phyloP scores from a whole-genome alignment of 2,113 vertebrate species.

The Marmota flaviventris region DNA sequence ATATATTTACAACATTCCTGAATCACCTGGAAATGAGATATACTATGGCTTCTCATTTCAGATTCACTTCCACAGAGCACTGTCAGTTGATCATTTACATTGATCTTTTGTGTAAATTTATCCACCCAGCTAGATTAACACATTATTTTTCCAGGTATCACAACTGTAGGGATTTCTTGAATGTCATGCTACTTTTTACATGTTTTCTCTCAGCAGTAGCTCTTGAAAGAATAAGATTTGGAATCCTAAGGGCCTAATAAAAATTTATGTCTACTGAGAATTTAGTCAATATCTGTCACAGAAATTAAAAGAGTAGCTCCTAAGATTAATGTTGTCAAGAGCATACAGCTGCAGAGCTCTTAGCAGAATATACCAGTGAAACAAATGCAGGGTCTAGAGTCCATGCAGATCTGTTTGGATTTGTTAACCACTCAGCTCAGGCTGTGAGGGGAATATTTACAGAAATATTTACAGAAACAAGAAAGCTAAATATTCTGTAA shows the following conservation, averaged over 20 bases:
- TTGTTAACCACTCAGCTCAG: neutral
- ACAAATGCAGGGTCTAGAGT: neutral
- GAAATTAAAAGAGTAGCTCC: conserved; percentile 44
- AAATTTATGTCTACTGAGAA: conserved; percentile 32
- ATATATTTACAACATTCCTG: neutral
- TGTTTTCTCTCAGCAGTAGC: neutral
- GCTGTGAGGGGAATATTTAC: conserved; percentile 15
- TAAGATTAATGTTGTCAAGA: conserved; percentile 20
- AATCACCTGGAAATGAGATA: neutral
- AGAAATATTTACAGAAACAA: conserved; percentile 55
- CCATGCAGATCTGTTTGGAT: neutral
- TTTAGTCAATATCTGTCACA: conserved; percentile 31
- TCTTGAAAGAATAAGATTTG: conserved; percentile 49
- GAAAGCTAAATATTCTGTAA: conserved; percentile 31
- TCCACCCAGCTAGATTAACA: neutral
- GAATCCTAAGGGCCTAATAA: neutral
- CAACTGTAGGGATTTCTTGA: conserved; percentile 34
- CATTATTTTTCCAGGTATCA: neutral
- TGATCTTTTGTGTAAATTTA: neutral
- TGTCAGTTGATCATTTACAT: neutral
- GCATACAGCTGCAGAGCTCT: neutral
- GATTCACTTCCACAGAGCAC: neutral
- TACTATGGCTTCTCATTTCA: neutral
- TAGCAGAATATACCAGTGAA: conserved; percentile 18
- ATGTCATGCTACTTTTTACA: neutral